Conservation (phyloP, 2,113 vertebrate genomes). For the Brevimyrus niger region DNA sequence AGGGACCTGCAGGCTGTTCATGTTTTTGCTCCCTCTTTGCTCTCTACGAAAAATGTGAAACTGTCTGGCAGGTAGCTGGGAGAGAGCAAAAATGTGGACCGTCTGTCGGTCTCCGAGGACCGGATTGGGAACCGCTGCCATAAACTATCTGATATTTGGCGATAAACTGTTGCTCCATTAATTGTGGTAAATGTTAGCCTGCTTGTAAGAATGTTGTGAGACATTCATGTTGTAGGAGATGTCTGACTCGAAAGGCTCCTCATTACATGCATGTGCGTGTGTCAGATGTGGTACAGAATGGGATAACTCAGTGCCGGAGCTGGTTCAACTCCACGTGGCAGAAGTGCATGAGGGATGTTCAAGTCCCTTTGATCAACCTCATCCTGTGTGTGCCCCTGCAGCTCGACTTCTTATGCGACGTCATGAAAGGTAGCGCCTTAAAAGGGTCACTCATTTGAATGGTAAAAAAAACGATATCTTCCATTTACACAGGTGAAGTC, state of each 20-base stretch:
- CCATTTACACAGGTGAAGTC: not conserved
- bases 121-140: not conserved
- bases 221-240: not conserved
- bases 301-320: slow-evolving; percentile 52
- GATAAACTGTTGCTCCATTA: not conserved
- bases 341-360: slow-evolving; percentile 40
- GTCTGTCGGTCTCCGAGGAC: not conserved
- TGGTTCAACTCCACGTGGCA: slow-evolving; percentile 61
- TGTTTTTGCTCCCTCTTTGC: not conserved
- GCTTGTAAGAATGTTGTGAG: not conserved
- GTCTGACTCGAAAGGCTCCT: not conserved
- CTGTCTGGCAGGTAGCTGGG: not conserved
- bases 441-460: not conserved
- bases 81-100: not conserved
- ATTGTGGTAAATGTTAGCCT: not conserved
- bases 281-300: slow-evolving; percentile 61
- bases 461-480: not conserved
- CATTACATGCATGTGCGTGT: not conserved
- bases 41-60: not conserved
- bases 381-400: slow-evolving; percentile 83
- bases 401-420: slow-evolving; percentile 69
- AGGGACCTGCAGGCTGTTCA: not conserved
- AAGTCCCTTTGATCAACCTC: slow-evolving; percentile 63
- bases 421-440: slow-evolving; percentile 52
- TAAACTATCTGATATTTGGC: not conserved